A percentile compares a stretch with the other conserved stretches of the same genome.
phyloP scores from a whole-genome alignment of 1,140 invertebrate genomes.

The Stegodyphus dumicola region DNA sequence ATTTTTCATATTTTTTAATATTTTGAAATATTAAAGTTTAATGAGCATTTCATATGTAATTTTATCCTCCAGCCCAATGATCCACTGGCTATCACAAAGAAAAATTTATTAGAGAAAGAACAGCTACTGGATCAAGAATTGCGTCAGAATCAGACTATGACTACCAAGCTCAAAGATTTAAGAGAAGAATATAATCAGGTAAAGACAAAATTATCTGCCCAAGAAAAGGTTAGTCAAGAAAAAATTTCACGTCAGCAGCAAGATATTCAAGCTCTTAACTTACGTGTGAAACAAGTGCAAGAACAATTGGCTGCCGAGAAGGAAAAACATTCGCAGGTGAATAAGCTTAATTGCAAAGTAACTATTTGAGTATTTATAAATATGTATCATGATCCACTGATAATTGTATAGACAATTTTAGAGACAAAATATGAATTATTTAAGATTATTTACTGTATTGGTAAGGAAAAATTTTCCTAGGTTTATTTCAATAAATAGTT shows the following conservation, averaged over 20 bases:
- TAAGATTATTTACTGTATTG: too few relatives aligned
- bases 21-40: too few relatives aligned
- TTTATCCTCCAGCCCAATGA: constrained; percentile 27
- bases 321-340: constrained; percentile 19
- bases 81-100: constrained; percentile 68
- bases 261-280: constrained; percentile 74
- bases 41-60: too few relatives aligned
- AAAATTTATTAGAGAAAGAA: constrained; percentile 66
- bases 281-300: constrained; percentile 74
- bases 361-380: neutral
- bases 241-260: constrained; percentile 69
- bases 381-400: neutral
- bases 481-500: too few relatives aligned
- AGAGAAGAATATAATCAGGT: constrained; percentile 78
- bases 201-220: constrained; percentile 72
- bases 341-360: neutral
- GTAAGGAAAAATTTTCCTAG: too few relatives aligned
- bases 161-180: constrained; percentile 76
- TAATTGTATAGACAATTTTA: neutral
- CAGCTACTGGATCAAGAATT: constrained; percentile 67
- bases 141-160: constrained; percentile 57
- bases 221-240: constrained; percentile 74
- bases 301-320: constrained; percentile 74
- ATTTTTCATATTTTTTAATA: too few relatives aligned
- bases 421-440: too few relatives aligned